A percentile compares a stretch with the other conserved stretches of the same genome.
Evolutionary conservation across 2,797 vertebrate genomes (phyloP).

Genomic region (Knipowitschia caucasica): DNA sequence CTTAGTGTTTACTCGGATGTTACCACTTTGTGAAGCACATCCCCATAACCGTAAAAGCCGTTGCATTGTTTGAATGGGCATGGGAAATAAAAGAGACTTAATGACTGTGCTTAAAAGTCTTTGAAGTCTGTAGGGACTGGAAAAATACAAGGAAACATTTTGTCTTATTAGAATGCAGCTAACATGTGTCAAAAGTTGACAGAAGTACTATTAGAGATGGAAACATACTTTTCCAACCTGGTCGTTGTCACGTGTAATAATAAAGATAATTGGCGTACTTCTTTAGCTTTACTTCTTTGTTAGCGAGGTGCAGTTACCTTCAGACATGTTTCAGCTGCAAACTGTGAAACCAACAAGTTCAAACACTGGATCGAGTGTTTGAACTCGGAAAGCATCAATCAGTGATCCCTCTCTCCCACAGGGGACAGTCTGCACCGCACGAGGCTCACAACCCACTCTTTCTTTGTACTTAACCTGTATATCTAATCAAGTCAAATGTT

Average conservation of each 20-base stretch:
- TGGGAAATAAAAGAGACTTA: background rate
- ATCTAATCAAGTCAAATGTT: too few relatives aligned
- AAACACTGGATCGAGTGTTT: too few relatives aligned
- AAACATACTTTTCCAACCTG: background rate
- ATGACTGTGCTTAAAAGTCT: conserved; percentile 6
- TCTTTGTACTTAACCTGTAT: too few relatives aligned
- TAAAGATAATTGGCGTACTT: too few relatives aligned
- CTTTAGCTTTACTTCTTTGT: too few relatives aligned
- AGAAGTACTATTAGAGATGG: background rate
- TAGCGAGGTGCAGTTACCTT: too few relatives aligned
- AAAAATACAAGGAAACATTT: conserved; percentile 1
- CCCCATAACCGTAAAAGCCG: background rate
- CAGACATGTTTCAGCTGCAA: too few relatives aligned
- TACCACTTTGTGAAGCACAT: background rate
- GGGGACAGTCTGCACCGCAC: too few relatives aligned
- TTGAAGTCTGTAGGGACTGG: background rate
- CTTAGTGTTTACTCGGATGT: background rate
- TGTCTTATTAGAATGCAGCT: background rate
- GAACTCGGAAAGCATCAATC: too few relatives aligned
- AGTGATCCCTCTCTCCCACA: too few relatives aligned
- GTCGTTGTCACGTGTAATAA: background rate
- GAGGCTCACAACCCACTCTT: too few relatives aligned
- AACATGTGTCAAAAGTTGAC: background rate
- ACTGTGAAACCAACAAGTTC: too few relatives aligned
- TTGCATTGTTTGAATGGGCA: background rate